Evolutionary conservation across 2,888 invertebrate genomes (phyloP).

Genomic region (Nemoura dubitans): DNA sequence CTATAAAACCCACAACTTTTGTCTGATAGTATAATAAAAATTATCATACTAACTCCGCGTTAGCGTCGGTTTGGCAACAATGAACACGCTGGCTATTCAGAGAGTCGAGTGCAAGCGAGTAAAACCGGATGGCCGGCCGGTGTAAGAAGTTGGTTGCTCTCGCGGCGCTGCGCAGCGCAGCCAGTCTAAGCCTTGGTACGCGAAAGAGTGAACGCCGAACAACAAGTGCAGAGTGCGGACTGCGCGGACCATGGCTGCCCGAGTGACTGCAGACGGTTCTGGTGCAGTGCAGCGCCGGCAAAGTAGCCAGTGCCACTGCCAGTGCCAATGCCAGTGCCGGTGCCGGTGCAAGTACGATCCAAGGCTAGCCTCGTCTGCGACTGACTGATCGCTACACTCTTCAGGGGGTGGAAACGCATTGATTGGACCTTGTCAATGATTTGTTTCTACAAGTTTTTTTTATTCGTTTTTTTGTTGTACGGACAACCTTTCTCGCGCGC

Average conservation of each 20-base stretch:
- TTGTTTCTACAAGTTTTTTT: not conserved
- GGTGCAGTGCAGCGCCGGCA: not conserved
- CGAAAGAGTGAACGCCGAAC: constrained; percentile 13
- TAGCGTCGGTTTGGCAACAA: constrained; percentile 41
- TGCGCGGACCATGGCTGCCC: not conserved
- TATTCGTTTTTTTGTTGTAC: not conserved
- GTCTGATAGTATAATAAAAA: not conserved
- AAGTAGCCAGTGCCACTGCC: not conserved
- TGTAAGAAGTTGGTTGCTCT: not conserved
- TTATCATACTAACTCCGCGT: not conserved
- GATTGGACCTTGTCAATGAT: constrained; percentile 12
- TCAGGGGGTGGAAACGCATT: not conserved
- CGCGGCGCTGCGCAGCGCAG: not conserved
- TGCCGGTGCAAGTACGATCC: not conserved
- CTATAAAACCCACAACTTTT: not conserved
- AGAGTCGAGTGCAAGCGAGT: not conserved
- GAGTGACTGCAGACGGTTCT: not conserved
- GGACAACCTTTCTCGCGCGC: not conserved
- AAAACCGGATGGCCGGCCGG: constrained; percentile 29
- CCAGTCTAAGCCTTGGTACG: not conserved
- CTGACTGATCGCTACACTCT: not conserved
- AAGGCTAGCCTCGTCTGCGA: not conserved
- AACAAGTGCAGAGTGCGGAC: not conserved
- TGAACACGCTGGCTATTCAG: constrained; percentile 24
- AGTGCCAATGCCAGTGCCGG: not conserved